Conservation (phyloP, 1,140 invertebrate genomes). For the Ooceraea biroi region DNA sequence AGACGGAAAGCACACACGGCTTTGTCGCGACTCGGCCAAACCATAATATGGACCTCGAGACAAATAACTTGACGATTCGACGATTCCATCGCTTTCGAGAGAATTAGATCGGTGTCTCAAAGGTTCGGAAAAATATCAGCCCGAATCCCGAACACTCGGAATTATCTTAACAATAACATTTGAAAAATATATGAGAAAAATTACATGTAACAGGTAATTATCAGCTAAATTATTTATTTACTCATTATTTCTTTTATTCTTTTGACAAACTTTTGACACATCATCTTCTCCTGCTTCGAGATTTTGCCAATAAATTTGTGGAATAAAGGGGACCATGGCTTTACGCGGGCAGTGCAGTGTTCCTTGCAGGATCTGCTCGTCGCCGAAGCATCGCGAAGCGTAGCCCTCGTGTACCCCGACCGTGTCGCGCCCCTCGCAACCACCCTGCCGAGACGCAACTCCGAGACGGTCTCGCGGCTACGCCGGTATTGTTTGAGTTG, state of each 20-base stretch:
- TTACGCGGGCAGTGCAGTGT: neutral
- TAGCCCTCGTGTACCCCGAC: neutral
- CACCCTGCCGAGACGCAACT: constrained; percentile 46
- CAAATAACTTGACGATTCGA: no score
- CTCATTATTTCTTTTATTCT: constrained; percentile 12
- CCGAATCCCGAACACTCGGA: no score
- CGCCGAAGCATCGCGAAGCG: constrained; percentile 15
- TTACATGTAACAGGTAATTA: neutral
- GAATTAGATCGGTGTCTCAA: no score
- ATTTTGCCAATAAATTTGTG: constrained; percentile 28
- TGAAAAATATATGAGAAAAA: neutral
- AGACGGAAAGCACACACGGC: no score
- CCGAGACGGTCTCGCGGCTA: constrained; percentile 43
- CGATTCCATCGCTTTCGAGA: no score
- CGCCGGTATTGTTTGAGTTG: constrained; percentile 68
- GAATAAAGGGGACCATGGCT: constrained; percentile 46
- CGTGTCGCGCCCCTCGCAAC: constrained; percentile 17
- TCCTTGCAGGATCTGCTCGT: constrained; percentile 60
- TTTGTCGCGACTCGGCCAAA: no score
- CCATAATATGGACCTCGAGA: no score
- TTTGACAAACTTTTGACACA: constrained; percentile 7
- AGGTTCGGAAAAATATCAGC: no score
- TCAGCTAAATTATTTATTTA: neutral
- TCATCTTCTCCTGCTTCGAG: constrained; percentile 23
- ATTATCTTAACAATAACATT: no score